phyloP scores from a whole-genome alignment of 2,888 invertebrate genomes.

The Athetis lepigone region DNA sequence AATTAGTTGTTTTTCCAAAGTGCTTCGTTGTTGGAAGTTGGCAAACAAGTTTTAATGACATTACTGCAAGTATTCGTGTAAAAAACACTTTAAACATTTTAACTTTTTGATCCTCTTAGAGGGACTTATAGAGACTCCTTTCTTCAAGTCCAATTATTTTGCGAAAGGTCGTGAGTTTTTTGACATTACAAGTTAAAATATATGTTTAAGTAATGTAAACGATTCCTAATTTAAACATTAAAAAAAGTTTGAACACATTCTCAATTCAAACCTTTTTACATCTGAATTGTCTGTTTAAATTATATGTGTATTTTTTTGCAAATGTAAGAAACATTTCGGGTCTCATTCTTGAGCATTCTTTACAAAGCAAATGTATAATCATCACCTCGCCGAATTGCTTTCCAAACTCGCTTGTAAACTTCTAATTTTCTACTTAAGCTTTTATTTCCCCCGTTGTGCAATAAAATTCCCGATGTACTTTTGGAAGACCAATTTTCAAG shows the following conservation, averaged over 20 bases:
- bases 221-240: no score
- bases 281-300: no score
- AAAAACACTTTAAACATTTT: slow-evolving; percentile 49
- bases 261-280: no score
- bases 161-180: slow-evolving; percentile 30
- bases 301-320: no score
- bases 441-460: slow-evolving; percentile 26
- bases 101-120: slow-evolving; percentile 62
- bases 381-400: slow-evolving; percentile 29
- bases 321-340: no score
- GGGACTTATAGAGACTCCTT: slow-evolving; percentile 44
- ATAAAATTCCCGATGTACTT: slow-evolving; percentile 43
- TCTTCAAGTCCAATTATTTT: slow-evolving; percentile 52
- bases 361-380: slow-evolving; percentile 20
- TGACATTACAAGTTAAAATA: slow-evolving; percentile 27
- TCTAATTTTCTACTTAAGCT: slow-evolving; percentile 12
- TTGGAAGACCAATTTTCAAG: slow-evolving; percentile 40
- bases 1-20: slow-evolving; percentile 37
- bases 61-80: slow-evolving; percentile 46
- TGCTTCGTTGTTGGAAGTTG: slow-evolving; percentile 33
- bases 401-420: slow-evolving; percentile 25
- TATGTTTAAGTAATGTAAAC: neutral
- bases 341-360: neutral
- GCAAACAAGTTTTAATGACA: slow-evolving; percentile 55
- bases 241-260: no score